Evolutionary conservation across 2,113 vertebrate species (phyloP).

Genomic region (Hippocampus barbouri): DNA sequence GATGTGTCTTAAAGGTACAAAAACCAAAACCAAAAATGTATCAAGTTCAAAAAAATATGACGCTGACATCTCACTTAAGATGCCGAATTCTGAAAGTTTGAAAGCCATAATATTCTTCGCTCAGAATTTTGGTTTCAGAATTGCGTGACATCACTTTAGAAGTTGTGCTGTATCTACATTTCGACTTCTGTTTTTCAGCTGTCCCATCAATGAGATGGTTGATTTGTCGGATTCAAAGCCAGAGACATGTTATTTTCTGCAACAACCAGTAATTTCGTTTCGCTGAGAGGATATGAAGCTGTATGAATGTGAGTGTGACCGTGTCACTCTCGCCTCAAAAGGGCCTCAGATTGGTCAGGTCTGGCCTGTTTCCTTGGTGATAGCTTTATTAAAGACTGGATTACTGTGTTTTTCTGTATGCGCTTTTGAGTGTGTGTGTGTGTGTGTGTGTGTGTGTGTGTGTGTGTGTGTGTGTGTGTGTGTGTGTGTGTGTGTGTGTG

Average conservation of each 20-base stretch:
- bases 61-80: not conserved
- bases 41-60: not conserved
- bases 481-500: constrained; percentile 14
- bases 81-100: not conserved
- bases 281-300: constrained; percentile 19
- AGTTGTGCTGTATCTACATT: constrained; percentile 8
- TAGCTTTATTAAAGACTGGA: constrained; percentile 64
- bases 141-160: not conserved
- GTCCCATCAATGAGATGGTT: constrained; percentile 2
- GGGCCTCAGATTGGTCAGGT: constrained; percentile 38
- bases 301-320: constrained; percentile 36
- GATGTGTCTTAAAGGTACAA: not conserved
- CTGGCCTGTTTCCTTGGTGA: constrained; percentile 57
- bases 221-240: constrained; percentile 15
- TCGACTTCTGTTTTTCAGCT: constrained; percentile 6
- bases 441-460: constrained; percentile 31
- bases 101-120: not conserved
- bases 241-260: constrained; percentile 26
- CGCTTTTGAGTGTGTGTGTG: constrained; percentile 14
- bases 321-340: constrained; percentile 39
- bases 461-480: constrained; percentile 20
- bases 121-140: not conserved
- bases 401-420: constrained; percentile 26
- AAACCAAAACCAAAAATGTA: not conserved
- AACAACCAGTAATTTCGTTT: constrained; percentile 16